Evolutionary conservation across 2,113 vertebrate genomes (phyloP).

Genomic region (Nothobranchius furzeri): DNA sequence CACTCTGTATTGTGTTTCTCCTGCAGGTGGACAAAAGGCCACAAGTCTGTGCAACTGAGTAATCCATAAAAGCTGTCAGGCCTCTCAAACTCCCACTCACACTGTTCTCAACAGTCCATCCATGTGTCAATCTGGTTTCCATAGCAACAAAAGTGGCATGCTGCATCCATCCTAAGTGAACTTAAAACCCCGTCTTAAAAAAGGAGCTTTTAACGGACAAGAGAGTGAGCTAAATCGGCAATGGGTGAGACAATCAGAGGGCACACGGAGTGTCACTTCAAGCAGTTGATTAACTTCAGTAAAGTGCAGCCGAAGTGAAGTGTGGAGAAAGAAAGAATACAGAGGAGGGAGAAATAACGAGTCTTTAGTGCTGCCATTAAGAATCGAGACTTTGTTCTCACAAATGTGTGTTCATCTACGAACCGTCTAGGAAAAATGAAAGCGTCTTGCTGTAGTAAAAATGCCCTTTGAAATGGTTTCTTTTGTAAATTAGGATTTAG

Average conservation of each 20-base stretch:
- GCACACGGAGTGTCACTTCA: slow-evolving; percentile 24
- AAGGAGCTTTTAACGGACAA: slow-evolving; percentile 58
- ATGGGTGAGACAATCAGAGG: slow-evolving; percentile 18
- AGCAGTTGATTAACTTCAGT: slow-evolving; percentile 56
- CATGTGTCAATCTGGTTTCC: slow-evolving; percentile 72
- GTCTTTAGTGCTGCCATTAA: slow-evolving; percentile 9
- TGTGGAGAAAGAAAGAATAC: slow-evolving; percentile 7
- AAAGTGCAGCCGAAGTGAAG: slow-evolving; percentile 36
- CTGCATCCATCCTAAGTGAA: slow-evolving; percentile 62
- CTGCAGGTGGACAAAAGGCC: slow-evolving; percentile 7
- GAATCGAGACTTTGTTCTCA: slow-evolving; percentile 4
- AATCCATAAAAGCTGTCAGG: slow-evolving; percentile 49
- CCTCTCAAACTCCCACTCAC: slow-evolving; percentile 60
- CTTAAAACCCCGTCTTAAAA: slow-evolving; percentile 65
- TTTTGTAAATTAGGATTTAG: not conserved
- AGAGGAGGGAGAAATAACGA: slow-evolving; percentile 13
- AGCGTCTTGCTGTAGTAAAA: not conserved
- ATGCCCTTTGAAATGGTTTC: not conserved
- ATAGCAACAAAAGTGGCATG: slow-evolving; percentile 67
- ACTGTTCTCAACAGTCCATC: slow-evolving; percentile 45
- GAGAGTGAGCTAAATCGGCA: slow-evolving; percentile 16
- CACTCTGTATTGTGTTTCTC: not conserved
- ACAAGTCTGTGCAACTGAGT: slow-evolving; percentile 14
- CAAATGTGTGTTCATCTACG: not conserved
- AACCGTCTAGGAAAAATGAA: not conserved